Evolutionary conservation across 2,113 vertebrate species (phyloP).

Genomic region (Protobothrops mucrosquamatus): DNA sequence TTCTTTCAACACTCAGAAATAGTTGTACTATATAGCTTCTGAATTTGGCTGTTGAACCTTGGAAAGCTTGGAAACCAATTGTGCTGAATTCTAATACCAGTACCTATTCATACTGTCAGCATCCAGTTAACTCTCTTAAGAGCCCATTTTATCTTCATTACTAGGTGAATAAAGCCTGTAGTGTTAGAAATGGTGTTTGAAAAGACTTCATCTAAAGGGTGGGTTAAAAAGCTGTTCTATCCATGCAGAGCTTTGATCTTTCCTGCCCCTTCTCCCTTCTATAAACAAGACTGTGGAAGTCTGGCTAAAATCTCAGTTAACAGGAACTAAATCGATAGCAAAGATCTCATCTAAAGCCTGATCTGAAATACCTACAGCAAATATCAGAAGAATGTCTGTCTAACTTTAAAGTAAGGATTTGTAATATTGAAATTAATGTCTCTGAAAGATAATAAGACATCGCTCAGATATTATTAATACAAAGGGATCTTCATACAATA

Average conservation of each 20-base stretch:
- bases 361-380: not conserved
- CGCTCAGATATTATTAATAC: conserved; percentile 32
- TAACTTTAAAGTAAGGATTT: conserved; percentile 6
- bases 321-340: accelerated
- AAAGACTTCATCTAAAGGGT: not conserved
- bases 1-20: not conserved
- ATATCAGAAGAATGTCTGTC: not conserved
- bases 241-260: not conserved
- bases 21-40: not conserved
- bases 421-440: conserved; percentile 26
- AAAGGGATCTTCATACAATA: conserved; percentile 18
- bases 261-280: not conserved
- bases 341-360: not conserved
- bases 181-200: not conserved
- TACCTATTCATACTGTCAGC: not conserved
- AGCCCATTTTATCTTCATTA: conserved; percentile 17
- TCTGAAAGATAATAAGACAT: conserved; percentile 23
- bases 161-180: not conserved
- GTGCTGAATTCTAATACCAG: conserved; percentile 3
- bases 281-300: not conserved
- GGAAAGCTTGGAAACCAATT: not conserved
- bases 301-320: not conserved
- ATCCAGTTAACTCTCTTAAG: not conserved
- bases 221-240: not conserved
- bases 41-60: conserved; percentile 16